Conservation (phyloP, 2,113 vertebrate species). For the Lepus americanus region DNA sequence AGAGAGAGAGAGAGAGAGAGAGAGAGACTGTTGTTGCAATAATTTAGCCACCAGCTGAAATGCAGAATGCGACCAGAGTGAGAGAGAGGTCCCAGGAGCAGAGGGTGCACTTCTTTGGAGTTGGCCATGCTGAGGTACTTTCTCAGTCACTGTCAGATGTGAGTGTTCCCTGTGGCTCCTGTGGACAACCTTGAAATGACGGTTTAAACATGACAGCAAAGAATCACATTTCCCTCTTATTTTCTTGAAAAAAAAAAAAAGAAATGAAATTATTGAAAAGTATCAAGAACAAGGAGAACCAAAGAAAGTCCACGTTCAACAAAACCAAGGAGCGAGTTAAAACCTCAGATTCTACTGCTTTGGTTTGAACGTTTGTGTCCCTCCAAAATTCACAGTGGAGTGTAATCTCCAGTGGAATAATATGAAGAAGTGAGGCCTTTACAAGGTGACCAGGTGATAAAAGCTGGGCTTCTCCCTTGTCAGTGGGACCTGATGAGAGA, state of each 20-base stretch:
- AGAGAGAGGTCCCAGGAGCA: not conserved
- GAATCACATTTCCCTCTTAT: not conserved
- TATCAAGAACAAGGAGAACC: not conserved
- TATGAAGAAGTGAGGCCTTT: no score
- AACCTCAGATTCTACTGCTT: not conserved
- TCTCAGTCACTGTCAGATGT: no score
- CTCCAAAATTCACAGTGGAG: not conserved
- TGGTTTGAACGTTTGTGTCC: not conserved
- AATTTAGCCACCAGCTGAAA: not conserved
- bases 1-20: not conserved
- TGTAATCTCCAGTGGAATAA: no score
- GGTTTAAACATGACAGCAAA: not conserved
- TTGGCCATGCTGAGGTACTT: not conserved
- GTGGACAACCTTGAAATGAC: not conserved
- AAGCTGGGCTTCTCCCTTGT: not conserved
- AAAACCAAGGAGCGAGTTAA: not conserved
- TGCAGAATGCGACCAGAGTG: not conserved
- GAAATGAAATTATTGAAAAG: not conserved
- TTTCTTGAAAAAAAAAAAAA: not conserved
- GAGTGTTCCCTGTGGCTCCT: not conserved
- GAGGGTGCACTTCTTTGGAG: not conserved
- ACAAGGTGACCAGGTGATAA: not conserved
- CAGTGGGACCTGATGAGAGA: not conserved
- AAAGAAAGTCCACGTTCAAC: not conserved
- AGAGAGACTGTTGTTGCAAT: not conserved